phyloP scores from a whole-genome alignment of 1,140 invertebrate genomes.

The Holcopasites calliopsidis region DNA sequence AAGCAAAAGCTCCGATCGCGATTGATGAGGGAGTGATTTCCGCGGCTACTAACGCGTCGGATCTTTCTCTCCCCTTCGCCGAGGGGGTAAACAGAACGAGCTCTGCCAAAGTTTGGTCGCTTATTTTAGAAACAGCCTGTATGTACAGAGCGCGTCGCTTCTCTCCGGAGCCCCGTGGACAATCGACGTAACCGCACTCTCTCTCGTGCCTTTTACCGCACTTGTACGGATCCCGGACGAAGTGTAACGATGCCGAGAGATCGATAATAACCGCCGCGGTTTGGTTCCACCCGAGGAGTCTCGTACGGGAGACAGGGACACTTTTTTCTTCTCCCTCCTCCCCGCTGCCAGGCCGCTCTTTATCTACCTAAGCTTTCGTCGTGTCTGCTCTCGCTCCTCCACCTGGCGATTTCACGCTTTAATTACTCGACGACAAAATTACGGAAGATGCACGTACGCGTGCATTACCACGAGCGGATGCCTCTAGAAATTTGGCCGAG shows the following conservation, averaged over 20 bases:
- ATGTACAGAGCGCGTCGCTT: slow-evolving; percentile 32
- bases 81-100: not conserved
- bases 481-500: too few relatives aligned
- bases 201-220: slow-evolving; percentile 68
- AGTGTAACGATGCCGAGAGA: slow-evolving; percentile 61
- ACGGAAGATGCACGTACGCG: slow-evolving; percentile 6
- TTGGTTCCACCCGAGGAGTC: slow-evolving; percentile 58
- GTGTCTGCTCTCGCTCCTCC: not conserved
- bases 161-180: slow-evolving; percentile 40
- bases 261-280: slow-evolving; percentile 62
- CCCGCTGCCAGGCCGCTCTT: not conserved
- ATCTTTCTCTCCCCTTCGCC: not conserved
- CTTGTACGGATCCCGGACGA: slow-evolving; percentile 67
- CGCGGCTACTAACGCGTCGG: not conserved
- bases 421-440: slow-evolving; percentile 39
- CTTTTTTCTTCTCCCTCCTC: slow-evolving; percentile 33
- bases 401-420: slow-evolving; percentile 32
- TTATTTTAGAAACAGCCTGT: slow-evolving; percentile 37
- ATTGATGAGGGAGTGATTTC: not conserved
- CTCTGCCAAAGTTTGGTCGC: slow-evolving; percentile 10
- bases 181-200: slow-evolving; percentile 60
- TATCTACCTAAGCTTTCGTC: slow-evolving; percentile 6
- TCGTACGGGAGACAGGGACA: slow-evolving; percentile 56
- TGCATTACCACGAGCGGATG: not conserved
- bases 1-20: not conserved